Conservation (phyloP, 2,888 invertebrate genomes). For the Luperina nickerlii region DNA sequence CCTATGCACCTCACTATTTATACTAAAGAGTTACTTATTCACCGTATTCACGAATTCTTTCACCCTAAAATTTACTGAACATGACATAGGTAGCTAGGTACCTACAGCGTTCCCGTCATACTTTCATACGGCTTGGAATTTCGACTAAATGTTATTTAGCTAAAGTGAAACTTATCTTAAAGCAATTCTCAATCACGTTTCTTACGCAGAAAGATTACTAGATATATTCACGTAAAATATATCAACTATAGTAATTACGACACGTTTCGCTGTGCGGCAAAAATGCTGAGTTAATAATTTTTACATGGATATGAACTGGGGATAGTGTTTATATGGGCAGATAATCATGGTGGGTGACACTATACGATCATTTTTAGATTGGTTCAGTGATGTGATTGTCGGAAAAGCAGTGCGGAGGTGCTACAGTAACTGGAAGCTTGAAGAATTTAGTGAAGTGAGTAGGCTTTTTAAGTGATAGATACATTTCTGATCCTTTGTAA, state of each 20-base stretch:
- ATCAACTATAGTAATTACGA: constrained; percentile 37
- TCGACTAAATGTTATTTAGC: constrained; percentile 17
- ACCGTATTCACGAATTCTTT: not conserved
- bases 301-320: constrained; percentile 31
- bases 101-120: no score
- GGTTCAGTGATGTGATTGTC: constrained; percentile 38
- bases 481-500: not conserved
- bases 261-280: constrained; percentile 68
- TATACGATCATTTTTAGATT: constrained; percentile 26
- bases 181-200: constrained; percentile 64
- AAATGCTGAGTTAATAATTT: constrained; percentile 60
- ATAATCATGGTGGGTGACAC: constrained; percentile 19
- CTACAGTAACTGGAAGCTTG: constrained; percentile 4
- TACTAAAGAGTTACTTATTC: not conserved
- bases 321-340: constrained; percentile 60
- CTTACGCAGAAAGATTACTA: constrained; percentile 42
- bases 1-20: not conserved
- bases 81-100: not conserved
- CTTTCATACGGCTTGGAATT: constrained; percentile 43
- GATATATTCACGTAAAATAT: constrained; percentile 64
- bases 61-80: not conserved
- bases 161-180: constrained; percentile 47
- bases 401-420: not conserved
- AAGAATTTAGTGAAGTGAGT: constrained; percentile 19
- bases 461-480: not conserved